Evolutionary conservation across 2,113 vertebrate species (phyloP), one percentile per base, ranked within the genome.

Genomic region (Ailurus styani): DNA sequence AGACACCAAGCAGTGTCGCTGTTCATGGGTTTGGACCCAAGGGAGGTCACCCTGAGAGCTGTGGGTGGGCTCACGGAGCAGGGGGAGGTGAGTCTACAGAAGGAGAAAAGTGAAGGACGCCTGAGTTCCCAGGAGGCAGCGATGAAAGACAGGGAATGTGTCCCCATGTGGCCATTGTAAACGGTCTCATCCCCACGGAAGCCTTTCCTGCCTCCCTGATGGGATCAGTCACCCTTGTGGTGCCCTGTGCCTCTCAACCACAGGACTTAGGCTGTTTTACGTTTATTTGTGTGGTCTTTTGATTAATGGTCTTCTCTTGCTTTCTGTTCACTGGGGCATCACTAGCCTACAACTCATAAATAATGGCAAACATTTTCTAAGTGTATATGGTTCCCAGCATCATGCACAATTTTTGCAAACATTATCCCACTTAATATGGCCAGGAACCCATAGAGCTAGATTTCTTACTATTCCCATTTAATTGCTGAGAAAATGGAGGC

Each of bases 111-210:
- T 34, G 34, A 34, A 31, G 25, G 68, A 25, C 40, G 25, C 55
- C 54, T 1, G 29, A 18, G 25, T 34, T 57, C 20, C 55, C 40
- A 4, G 72, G 90, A 45, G 7, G 54, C 27, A 40, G 68, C 8
- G 27, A 40, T 7, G 15, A 85, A 17, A 23, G 68, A 40, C 81
- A 40, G 70, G 47, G 25, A 47, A 4, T 0, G 20, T 45, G 70
- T 77, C 72, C n/a, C 27, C n/a, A 1, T 0, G 2, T 60, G 34
- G 14, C 34, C 13, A 0, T 52, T 27, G 55, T 47, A 47, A 50
- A 23, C 2, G 9, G 17, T 29, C 55, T 37, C 34, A 7, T 85
- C 68, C 13, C 37, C n/a, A 7, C 2, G 17, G 42, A 23, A 27
- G 25, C 54, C 40, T 73, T 21, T 47, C 66, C 27, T 11, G 3